Base-by-base conservation (phyloP, 2,888 invertebrate species). In the Mycogona germanica region DNA sequence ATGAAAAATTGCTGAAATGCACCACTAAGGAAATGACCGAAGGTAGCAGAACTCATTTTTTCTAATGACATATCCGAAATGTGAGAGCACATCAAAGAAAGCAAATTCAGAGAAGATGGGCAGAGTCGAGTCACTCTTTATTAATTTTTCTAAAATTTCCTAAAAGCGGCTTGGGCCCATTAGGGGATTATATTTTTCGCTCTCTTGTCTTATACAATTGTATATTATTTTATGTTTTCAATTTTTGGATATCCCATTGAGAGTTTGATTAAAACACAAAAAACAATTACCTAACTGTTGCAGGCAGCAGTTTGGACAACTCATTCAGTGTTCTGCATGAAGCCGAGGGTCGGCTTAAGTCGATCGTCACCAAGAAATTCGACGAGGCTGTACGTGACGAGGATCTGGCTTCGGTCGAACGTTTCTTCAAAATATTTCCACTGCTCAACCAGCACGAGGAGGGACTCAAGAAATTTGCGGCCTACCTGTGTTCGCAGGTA, bases 401-500 rank as follows among this genome's bases (percentile, higher is more conserved):
- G 63, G 95, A 97, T 69, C 77, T 88, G 40, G 84, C 86, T 0
- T 85, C 87, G 0, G 87, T 96, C 19, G 93, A 96, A 68, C 75
- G 96, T 53, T 88, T 96, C 67, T 97, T 97, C 70, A 96, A 96
- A 71, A 82, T 98, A 64, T 98, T 96, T 71, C 97, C 98, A 0
- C 75, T 96, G 56, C 75, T 99, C 7, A 91, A 91, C 19, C 83
- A 88, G 71, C 87, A 95, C 57, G 80, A 84, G 38, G 87, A 88
- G 62, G 97, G 97, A 0, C 78, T 98, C 14, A 79, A 79, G 55
- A 81, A 88, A 63, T 91, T 95, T 65, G 87, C 89, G 29, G 78
- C 78, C 44, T 95, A 92, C 68, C 76, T 96, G 9, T 84, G 88
- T 59, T 76, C 78, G 9, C 89, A 88, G 77, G 83, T 82, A 61